Percentiles rank a stretch among this genome's conserved stretches.
Conservation (phyloP, 2,797 vertebrate genomes). For the Esox masquinongy region DNA sequence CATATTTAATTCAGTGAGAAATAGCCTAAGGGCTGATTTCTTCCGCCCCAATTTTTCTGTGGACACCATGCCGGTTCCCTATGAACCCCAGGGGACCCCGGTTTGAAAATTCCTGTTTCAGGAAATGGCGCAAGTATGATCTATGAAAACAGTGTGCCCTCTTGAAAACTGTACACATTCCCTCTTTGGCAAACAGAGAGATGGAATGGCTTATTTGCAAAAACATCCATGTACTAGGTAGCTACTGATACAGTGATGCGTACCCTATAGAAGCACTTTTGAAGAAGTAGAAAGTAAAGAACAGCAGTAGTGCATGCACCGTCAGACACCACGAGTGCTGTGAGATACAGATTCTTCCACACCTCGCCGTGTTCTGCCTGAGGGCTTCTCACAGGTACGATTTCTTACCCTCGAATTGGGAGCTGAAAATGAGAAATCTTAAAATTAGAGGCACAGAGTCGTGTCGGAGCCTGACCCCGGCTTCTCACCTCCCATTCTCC, state of each 20-base stretch:
- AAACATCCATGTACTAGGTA: background rate
- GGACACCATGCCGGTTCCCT: too few relatives aligned
- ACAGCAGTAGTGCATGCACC: background rate
- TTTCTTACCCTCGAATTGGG: constrained; percentile 72
- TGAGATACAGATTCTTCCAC: constrained; percentile 73
- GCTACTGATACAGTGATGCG: background rate
- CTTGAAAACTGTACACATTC: background rate
- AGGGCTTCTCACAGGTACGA: constrained; percentile 83
- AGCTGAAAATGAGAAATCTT: constrained; percentile 83
- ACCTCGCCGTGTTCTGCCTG: constrained; percentile 78
- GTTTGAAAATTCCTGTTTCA: too few relatives aligned
- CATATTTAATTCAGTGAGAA: too few relatives aligned
- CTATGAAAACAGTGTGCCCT: background rate
- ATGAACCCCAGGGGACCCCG: too few relatives aligned
- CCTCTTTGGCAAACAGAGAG: background rate
- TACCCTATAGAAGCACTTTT: background rate
- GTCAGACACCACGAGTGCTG: constrained; percentile 4
- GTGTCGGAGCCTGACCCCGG: constrained; percentile 77
- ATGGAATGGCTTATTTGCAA: background rate
- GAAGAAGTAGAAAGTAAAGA: background rate
- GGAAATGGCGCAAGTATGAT: too few relatives aligned
- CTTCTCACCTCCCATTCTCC: constrained; percentile 75
- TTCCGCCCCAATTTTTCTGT: too few relatives aligned
- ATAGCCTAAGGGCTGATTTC: too few relatives aligned
- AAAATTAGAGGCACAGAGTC: constrained; percentile 78